Conservation (phyloP, 2,888 invertebrate species). For the Nomada ruficornis region DNA sequence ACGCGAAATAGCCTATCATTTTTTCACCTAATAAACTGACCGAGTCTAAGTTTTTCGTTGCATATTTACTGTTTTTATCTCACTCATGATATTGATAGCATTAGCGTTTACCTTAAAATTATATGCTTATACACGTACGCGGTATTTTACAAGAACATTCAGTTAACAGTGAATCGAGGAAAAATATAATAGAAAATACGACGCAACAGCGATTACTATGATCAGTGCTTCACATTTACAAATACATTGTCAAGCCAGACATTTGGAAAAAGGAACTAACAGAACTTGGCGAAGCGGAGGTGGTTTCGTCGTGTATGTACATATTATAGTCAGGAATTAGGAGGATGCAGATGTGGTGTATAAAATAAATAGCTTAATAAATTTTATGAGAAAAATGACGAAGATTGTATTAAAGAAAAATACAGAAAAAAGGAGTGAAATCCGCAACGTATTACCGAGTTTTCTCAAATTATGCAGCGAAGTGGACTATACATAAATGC, state of each 20-base stretch:
- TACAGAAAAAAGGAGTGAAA: slow-evolving; percentile 33
- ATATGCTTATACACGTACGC: slow-evolving; percentile 48
- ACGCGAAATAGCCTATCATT: slow-evolving; percentile 46
- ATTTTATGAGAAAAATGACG: slow-evolving; percentile 10
- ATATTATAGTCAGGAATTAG: slow-evolving; percentile 9
- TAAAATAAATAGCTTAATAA: slow-evolving; percentile 26
- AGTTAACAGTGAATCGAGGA: slow-evolving; percentile 54
- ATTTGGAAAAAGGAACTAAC: slow-evolving; percentile 39
- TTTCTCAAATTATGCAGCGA: slow-evolving; percentile 5
- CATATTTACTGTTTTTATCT: slow-evolving; percentile 79
- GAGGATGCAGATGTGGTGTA: slow-evolving; percentile 10
- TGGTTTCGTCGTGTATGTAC: slow-evolving; percentile 28
- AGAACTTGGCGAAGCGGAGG: slow-evolving; percentile 57
- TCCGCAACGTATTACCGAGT: not conserved
- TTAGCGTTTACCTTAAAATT: slow-evolving; percentile 54
- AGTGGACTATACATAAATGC: not conserved
- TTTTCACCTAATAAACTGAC: slow-evolving; percentile 60
- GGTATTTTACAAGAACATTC: slow-evolving; percentile 55
- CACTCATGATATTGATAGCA: slow-evolving; percentile 73
- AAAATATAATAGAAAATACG: slow-evolving; percentile 37
- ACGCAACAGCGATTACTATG: slow-evolving; percentile 19
- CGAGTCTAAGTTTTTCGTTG: slow-evolving; percentile 80
- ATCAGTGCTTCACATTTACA: slow-evolving; percentile 21
- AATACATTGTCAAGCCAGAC: slow-evolving; percentile 21
- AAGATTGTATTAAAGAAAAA: slow-evolving; percentile 36